Percentiles rank a stretch among this genome's conserved stretches.
These are phyloP conservation scores for Drosophila stalkeri DNA, from an alignment of 2,888 invertebrate species.

Conservation along the genomic window DNA sequence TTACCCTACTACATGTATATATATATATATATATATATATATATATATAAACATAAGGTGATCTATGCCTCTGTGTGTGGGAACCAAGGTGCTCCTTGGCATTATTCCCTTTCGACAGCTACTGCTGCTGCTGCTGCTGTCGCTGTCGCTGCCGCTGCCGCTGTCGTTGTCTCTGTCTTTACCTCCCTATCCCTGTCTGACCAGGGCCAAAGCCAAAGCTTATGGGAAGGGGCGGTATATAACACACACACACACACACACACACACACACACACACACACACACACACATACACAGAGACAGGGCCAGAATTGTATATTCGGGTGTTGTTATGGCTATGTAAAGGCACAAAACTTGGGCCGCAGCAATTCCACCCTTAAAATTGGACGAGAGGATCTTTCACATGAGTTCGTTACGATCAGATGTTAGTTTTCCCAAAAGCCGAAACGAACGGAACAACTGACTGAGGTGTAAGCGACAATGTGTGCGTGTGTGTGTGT, in stretches of 20 bases:
- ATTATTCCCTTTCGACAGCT: constrained; percentile 4
- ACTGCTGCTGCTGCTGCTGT: neutral
- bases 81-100: constrained; percentile 49
- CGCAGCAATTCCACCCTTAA: constrained; percentile 72
- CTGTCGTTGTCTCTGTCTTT: neutral
- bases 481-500: constrained; percentile 37
- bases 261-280: constrained; percentile 27
- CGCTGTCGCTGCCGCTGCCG: neutral
- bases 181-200: constrained; percentile 4
- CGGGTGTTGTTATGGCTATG: constrained; percentile 39
- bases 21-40: neutral
- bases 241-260: constrained; percentile 34
- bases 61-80: constrained; percentile 65
- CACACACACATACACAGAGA: neutral
- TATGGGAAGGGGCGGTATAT: constrained; percentile 73
- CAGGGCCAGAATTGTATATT: neutral
- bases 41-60: constrained; percentile 47
- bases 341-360: constrained; percentile 56
- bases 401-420: constrained; percentile 67
- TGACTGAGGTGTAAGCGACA: constrained; percentile 38
- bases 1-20: too few species aligned
- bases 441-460: constrained; percentile 59
- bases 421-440: constrained; percentile 85
- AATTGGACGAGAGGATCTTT: constrained; percentile 18
- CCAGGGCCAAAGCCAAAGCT: constrained; percentile 61